Evolutionary conservation across 2,113 vertebrate genomes (phyloP).

Genomic region (Aplodontia rufa): DNA sequence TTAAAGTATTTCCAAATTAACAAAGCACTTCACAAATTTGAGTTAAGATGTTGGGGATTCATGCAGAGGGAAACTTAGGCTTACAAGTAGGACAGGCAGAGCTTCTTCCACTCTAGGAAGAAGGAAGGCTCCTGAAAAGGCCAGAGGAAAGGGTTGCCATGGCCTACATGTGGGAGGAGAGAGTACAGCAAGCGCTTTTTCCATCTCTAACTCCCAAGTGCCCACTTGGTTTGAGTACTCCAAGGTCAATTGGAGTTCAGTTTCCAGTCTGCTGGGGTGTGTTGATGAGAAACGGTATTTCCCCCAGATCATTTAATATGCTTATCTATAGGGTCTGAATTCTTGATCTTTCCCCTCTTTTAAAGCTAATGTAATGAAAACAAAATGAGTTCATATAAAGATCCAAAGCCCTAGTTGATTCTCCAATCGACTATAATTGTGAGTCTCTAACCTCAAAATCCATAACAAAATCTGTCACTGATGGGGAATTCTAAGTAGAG

Average conservation of each 20-base stretch:
- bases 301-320: not conserved
- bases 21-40: not conserved
- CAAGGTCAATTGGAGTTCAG: not conserved
- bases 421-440: slow-evolving; percentile 48
- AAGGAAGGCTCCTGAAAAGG: not conserved
- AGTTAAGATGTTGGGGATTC: not conserved
- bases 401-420: slow-evolving; percentile 70
- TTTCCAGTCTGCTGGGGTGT: not conserved
- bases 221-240: not conserved
- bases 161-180: too few relatives aligned
- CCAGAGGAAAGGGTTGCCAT: not conserved
- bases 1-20: not conserved
- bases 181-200: not conserved
- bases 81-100: not conserved
- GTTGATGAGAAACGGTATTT: slow-evolving; percentile 23
- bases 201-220: not conserved
- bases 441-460: slow-evolving; percentile 73
- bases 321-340: not conserved
- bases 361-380: slow-evolving; percentile 57
- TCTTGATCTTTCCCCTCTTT: slow-evolving; percentile 65
- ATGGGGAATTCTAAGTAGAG: slow-evolving; percentile 65
- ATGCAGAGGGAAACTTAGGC: not conserved
- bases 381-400: slow-evolving; percentile 66
- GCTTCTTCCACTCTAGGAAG: not conserved
- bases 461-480: slow-evolving; percentile 53